Base-by-base conservation (phyloP, 1,140 invertebrate species). In the Lepidotrigona ventralis region DNA sequence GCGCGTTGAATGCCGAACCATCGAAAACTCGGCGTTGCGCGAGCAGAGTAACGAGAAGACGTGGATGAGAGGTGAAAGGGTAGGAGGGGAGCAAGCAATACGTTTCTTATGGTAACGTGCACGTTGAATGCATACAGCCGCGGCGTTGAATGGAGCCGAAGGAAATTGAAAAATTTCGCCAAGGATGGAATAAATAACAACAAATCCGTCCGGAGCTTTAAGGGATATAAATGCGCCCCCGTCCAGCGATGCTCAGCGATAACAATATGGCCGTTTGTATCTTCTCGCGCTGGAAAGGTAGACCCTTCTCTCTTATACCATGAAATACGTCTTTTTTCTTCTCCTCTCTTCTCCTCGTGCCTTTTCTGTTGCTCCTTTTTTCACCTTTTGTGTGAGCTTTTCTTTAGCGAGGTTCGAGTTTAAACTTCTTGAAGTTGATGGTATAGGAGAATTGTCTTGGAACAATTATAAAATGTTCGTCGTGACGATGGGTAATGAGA, bases 101-200 rank as follows among this genome's bases (percentile, higher is more conserved):
- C 66, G 46, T 87, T 87, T 72, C 79, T 88, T 84, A 81, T 69
- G 78, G 72, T 63, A 58, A 85, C 71, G 72, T 33, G 56, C 33
- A 12, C 53, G 46, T 73, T 70, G 86, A 78, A 84, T 81, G 68
- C 77, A 69, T 53, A 76, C n/a, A 60, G 73, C 69, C 76, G 46
- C 26, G 69, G 74, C 73, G 63, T 54, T 73, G 58, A 64, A 83
- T 56, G 63, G 81, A 75, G 76, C 56, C 23, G 81, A 76, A 84
- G 81, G 79, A 88, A 84, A 88, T 84, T 84, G 81, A 88, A 81
- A 80, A 84, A 86, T 84, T 78, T 85, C 84, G 14, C 58, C 19
- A 73, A 51, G 63, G 71, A 74, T 60, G 71, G 60, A 80, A 83
- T 83, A 78, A 83, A 83, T 83, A 83, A 83, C 66, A 60, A 64